A percentile compares a stretch with the other conserved stretches of the same genome.
Evolutionary conservation across 1,140 invertebrate species (phyloP).

Genomic region (Apis dorsata): DNA sequence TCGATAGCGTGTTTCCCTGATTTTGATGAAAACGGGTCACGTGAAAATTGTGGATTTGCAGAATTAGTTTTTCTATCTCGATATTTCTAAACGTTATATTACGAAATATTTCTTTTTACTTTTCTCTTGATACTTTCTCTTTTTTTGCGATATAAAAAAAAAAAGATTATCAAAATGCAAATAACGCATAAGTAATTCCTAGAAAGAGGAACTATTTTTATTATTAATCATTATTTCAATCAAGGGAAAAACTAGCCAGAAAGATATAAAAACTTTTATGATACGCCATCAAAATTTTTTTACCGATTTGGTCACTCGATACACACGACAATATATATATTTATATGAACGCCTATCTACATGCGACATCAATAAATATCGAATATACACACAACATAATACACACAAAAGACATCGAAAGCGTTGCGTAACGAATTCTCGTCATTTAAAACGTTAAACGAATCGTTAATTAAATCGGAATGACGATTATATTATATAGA

Average conservation of each 20-base stretch:
- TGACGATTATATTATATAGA: background rate
- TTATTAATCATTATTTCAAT: too few species aligned
- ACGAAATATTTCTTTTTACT: background rate
- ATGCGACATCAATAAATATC: background rate
- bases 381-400: background rate
- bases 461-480: background rate
- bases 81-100: background rate
- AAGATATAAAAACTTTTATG: background rate
- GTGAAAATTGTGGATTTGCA: background rate
- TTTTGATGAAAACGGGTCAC: conserved; percentile 1
- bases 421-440: background rate
- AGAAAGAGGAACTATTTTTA: too few species aligned
- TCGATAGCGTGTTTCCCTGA: background rate
- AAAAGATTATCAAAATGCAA: too few species aligned
- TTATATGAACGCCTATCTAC: background rate
- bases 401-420: background rate
- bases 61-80: background rate
- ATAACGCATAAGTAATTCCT: too few species aligned
- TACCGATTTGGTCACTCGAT: background rate
- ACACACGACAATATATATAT: background rate
- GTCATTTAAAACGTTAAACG: background rate
- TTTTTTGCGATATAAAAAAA: background rate
- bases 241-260: too few species aligned
- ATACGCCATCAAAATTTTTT: background rate
- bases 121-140: too few species aligned